Base-by-base conservation (phyloP, 2,888 invertebrate species). In the Drosophila pullipes region DNA sequence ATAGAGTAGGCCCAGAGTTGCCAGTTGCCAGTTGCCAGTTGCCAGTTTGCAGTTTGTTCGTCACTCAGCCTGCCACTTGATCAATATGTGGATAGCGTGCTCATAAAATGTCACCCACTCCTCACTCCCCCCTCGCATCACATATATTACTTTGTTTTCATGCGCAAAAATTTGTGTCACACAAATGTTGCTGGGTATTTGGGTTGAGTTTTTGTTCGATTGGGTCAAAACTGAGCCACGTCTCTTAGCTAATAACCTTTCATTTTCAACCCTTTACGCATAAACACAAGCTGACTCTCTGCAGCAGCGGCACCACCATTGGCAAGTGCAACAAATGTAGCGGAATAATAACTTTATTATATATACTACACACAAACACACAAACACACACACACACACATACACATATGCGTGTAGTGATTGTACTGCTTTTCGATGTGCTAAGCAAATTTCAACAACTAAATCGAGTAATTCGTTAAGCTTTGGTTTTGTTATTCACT, bases 41-140 rank as follows among this genome's bases (percentile, higher is more conserved):
- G 57, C 47, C 52, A 62, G 78, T 68, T 78, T 69, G 4, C 80
- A 77, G 74, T 78, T 78, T 85, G 89, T 86, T 89, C 84, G 86
- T 85, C 85, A 86, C 85, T 86, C 85, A 81, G 89, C 78, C 86
- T 82, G 85, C 84, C 85, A 89, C 86, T 89, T 89, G 85, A 89
- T 85, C 89, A 85, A 86, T 86, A 89, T 89, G 89, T 82, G 83
- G 82, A 89, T 89, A 74, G 86, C 86, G 86, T 78, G 85, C 84
- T 71, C 86, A 89, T 84, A 84, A 85, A 85, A 76, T 81, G 69
- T 69, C 67, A 74, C 77, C 74, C 67, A 71, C 67, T 37, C 31
- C 47, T 7, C 39, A 2, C 13, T 6, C 31, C 33, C 22, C 28
- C 9, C 39, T 37, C 11, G 7, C 11, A 18, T 28, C 16, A 1